Conservation (phyloP, 2,797 vertebrate genomes). For the Chelidonichthys spinosus region DNA sequence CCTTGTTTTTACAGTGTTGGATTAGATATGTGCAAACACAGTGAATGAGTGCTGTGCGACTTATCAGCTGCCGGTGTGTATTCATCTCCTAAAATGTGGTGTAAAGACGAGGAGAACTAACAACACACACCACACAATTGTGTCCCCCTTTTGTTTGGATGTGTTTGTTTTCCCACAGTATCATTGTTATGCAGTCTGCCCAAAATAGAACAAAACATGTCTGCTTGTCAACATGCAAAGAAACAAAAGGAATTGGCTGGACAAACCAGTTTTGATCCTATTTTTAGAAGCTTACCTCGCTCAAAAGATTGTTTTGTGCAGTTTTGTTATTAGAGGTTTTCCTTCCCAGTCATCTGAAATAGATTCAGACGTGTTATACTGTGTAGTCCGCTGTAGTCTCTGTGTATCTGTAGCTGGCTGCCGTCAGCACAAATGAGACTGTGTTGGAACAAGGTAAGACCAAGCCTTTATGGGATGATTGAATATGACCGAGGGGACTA, state of each 20-base stretch:
- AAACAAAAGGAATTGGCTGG: conserved; percentile 71
- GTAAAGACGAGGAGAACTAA: conserved; percentile 12
- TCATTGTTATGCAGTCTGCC: conserved; percentile 64
- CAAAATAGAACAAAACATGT: conserved; percentile 68
- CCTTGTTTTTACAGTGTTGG: conserved; percentile 28
- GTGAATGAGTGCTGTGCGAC: neutral
- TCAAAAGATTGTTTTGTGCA: conserved; percentile 65
- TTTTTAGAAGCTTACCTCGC: conserved; percentile 64
- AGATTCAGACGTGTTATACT: conserved; percentile 54
- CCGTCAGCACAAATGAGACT: conserved; percentile 28
- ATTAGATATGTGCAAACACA: conserved; percentile 18
- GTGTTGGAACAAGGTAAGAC: conserved; percentile 48
- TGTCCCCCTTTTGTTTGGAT: conserved; percentile 37
- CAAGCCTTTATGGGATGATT: conserved; percentile 40
- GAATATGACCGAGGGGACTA: conserved; percentile 36
- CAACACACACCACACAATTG: conserved; percentile 18
- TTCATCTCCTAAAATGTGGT: conserved; percentile 15
- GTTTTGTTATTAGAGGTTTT: conserved; percentile 71
- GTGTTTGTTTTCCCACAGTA: conserved; percentile 64
- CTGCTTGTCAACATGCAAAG: conserved; percentile 57
- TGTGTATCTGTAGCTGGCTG: conserved; percentile 38
- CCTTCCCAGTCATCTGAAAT: conserved; percentile 66
- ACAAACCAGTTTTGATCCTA: conserved; percentile 70
- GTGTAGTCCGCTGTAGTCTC: conserved; percentile 27
- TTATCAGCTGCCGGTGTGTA: conserved; percentile 9